Conservation (phyloP, 2,888 invertebrate genomes). For the Nephrocerus scutellatus region DNA sequence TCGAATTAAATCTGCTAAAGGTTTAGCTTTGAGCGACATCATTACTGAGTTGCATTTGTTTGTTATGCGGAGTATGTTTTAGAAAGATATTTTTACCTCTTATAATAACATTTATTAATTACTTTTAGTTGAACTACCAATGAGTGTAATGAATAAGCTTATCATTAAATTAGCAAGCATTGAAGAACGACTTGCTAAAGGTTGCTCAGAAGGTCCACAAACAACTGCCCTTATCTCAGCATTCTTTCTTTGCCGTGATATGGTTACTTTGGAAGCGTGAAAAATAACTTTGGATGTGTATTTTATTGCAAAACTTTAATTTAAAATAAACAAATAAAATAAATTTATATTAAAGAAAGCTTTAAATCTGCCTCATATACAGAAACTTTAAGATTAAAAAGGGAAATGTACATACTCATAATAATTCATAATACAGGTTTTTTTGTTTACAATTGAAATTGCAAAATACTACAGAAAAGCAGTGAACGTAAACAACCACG, state of each 20-base stretch:
- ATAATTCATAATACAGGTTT: too few species aligned
- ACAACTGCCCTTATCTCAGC: slow-evolving; percentile 81
- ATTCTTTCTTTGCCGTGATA: slow-evolving; percentile 69
- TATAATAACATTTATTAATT: background rate
- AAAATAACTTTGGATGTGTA: too few species aligned
- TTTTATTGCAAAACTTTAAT: too few species aligned
- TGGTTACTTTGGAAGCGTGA: slow-evolving; percentile 38
- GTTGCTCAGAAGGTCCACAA: slow-evolving; percentile 87
- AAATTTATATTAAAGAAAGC: too few species aligned
- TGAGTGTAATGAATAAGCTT: slow-evolving; percentile 67
- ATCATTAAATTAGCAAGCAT: slow-evolving; percentile 83
- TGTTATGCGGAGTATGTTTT: slow-evolving; percentile 74
- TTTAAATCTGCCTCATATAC: too few species aligned
- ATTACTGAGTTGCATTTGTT: slow-evolving; percentile 82
- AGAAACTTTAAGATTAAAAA: too few species aligned
- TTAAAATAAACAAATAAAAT: too few species aligned
- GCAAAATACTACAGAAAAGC: too few species aligned
- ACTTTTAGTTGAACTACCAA: slow-evolving; percentile 78
- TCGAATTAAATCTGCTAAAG: slow-evolving; percentile 79
- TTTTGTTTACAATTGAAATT: too few species aligned
- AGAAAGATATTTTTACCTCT: background rate
- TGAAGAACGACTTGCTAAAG: slow-evolving; percentile 77
- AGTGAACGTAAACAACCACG: too few species aligned
- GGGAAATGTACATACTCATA: too few species aligned
- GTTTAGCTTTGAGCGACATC: slow-evolving; percentile 88